phyloP scores from a whole-genome alignment of 1,140 invertebrate species.

The Microplitis demolitor region DNA sequence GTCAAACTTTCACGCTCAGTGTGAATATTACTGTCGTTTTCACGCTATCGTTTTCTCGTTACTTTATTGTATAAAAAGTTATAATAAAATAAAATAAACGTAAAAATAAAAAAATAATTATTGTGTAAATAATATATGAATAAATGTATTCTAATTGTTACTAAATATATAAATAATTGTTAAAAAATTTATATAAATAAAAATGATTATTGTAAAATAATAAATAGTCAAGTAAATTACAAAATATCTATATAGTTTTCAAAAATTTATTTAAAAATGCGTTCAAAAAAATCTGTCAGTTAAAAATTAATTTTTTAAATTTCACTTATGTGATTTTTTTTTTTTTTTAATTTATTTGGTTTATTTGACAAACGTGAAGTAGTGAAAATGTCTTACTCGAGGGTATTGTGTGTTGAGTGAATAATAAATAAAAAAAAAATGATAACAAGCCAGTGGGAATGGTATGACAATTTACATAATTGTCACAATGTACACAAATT shows the following conservation, averaged over 20 bases:
- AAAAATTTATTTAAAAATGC: no score
- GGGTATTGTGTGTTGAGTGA: neutral
- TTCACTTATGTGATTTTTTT: no score
- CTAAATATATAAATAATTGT: no score
- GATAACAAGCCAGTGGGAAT: neutral
- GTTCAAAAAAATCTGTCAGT: no score
- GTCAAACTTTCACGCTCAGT: conserved; percentile 55
- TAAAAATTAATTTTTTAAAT: no score
- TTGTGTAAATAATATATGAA: neutral
- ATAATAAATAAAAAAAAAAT: neutral
- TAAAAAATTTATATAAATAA: neutral
- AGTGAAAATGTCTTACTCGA: neutral
- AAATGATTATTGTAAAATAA: conserved; percentile 1
- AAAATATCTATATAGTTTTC: no score
- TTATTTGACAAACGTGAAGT: no score
- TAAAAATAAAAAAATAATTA: neutral
- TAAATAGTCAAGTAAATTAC: neutral
- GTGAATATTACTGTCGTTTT: conserved; percentile 39
- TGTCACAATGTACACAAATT: neutral
- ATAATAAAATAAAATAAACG: neutral
- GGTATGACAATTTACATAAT: conserved; percentile 7
- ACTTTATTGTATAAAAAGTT: neutral
- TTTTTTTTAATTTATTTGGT: no score
- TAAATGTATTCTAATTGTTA: no score
- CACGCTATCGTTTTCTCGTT: conserved; percentile 4